Evolutionary conservation across 2,888 invertebrate genomes (phyloP).

Genomic region (Atethmia centrago): DNA sequence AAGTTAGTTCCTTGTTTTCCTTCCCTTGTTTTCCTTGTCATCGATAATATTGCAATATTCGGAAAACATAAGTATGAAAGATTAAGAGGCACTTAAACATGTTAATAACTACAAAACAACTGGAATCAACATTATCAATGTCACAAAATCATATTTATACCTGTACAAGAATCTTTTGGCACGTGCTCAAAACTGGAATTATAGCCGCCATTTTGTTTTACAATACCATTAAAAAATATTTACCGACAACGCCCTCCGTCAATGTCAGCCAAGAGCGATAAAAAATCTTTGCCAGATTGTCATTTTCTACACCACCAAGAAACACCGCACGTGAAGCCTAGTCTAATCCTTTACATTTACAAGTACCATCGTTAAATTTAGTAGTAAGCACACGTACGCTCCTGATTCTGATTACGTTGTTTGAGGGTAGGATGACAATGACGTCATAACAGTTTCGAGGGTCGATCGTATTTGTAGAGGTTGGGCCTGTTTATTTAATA

Average conservation of each 20-base stretch:
- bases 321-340: background rate
- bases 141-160: background rate
- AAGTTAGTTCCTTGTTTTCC: background rate
- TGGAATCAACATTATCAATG: background rate
- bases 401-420: conserved; percentile 54
- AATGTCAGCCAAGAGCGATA: background rate
- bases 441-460: conserved; percentile 59
- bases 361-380: conserved; percentile 22
- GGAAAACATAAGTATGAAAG: background rate
- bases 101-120: background rate
- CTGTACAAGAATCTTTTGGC: background rate
- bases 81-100: background rate
- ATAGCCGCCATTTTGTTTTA: background rate
- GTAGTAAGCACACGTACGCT: conserved; percentile 36
- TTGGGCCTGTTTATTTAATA: conserved; percentile 53
- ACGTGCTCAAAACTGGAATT: background rate
- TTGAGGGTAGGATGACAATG: conserved; percentile 55
- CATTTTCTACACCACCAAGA: background rate
- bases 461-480: conserved; percentile 63
- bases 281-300: background rate
- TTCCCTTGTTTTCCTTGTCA: background rate
- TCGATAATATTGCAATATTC: background rate
- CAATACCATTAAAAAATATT: background rate
- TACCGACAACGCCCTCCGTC: background rate
- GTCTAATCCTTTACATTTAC: conserved; percentile 8